Evolutionary conservation across 2,113 vertebrate genomes (phyloP).

Genomic region (Toxostoma redivivum): DNA sequence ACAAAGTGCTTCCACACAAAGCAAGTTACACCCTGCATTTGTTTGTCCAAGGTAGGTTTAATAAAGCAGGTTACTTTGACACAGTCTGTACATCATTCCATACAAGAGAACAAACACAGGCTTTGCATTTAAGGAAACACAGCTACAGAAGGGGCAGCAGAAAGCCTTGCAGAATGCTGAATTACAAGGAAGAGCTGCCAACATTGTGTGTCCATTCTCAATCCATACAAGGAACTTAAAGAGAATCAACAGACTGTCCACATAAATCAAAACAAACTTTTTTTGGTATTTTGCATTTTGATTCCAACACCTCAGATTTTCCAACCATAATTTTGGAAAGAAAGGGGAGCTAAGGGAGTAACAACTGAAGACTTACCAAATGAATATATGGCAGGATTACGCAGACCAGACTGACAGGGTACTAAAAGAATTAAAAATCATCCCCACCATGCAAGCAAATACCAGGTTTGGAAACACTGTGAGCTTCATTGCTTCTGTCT

Average conservation of each 20-base stretch:
- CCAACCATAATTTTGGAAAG: not conserved
- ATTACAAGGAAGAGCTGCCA: not conserved
- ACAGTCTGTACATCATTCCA: not conserved
- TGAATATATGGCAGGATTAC: not conserved
- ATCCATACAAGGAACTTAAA: not conserved
- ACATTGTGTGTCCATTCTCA: not conserved
- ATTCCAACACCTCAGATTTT: not conserved
- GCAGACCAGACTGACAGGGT: not conserved
- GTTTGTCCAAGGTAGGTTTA: not conserved
- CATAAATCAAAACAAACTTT: not conserved
- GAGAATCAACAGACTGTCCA: not conserved
- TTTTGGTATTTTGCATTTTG: not conserved
- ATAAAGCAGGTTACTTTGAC: not conserved
- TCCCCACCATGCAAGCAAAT: not conserved
- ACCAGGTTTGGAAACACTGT: not conserved
- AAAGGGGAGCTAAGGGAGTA: not conserved
- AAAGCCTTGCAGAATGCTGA: not conserved
- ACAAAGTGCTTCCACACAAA: not conserved
- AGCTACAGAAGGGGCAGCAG: not conserved
- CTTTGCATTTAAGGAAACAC: not conserved
- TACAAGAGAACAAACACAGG: not conserved
- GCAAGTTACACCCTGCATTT: constrained; percentile 15
- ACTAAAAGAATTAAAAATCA: not conserved
- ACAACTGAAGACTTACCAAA: not conserved
- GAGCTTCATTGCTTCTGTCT: not conserved